phyloP scores from a whole-genome alignment of 2,888 invertebrate genomes.

The Rhingia rostrata region DNA sequence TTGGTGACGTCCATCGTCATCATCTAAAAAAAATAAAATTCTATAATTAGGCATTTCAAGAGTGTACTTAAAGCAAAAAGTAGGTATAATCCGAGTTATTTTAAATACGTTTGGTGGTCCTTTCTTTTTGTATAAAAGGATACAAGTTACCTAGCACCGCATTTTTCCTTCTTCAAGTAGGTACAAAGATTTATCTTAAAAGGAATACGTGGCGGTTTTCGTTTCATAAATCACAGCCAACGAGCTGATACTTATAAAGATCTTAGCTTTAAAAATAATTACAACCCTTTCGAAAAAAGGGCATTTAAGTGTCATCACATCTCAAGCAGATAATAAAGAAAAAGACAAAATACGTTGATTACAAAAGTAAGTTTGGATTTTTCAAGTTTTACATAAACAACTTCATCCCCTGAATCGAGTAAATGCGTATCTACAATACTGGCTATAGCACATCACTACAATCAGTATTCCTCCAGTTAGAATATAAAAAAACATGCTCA shows the following conservation, averaged over 20 bases:
- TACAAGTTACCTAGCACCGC: conserved; percentile 26
- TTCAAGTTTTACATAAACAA: conserved; percentile 26
- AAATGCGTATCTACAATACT: conserved; percentile 1
- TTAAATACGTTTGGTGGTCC: conserved; percentile 52
- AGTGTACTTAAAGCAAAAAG: conserved; percentile 61
- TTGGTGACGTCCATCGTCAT: conserved; percentile 96
- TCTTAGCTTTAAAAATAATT: conserved; percentile 61
- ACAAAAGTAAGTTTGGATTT: conserved; percentile 44
- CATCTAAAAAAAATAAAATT: conserved; percentile 82
- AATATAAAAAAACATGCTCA: conserved; percentile 33
- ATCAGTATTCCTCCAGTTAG: conserved; percentile 5
- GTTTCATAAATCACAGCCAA: conserved; percentile 61
- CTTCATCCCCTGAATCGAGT: background rate
- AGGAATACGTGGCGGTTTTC: conserved; percentile 58
- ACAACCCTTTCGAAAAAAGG: conserved; percentile 52
- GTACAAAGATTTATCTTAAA: conserved; percentile 52
- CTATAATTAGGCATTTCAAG: conserved; percentile 54
- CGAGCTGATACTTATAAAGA: conserved; percentile 61
- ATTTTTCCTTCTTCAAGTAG: conserved; percentile 13
- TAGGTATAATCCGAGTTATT: conserved; percentile 46
- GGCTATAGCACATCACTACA: conserved; percentile 26
- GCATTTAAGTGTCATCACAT: conserved; percentile 62
- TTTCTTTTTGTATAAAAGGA: conserved; percentile 42
- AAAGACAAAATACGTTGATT: conserved; percentile 52
- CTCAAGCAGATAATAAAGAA: conserved; percentile 59